Evolutionary conservation across 2,888 invertebrate genomes (phyloP).

Genomic region (Chalcosyrphus nemorum): DNA sequence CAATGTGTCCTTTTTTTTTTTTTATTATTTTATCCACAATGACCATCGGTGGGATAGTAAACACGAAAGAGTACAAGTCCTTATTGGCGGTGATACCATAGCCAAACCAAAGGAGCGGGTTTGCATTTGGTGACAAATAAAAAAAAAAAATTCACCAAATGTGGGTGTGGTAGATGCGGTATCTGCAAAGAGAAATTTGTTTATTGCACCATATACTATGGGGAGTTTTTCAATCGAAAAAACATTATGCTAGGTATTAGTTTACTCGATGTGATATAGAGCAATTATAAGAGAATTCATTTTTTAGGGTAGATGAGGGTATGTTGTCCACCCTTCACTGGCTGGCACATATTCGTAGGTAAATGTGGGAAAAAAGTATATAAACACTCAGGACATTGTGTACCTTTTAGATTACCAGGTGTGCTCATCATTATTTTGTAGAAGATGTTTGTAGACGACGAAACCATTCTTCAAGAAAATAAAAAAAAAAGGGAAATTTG

Average conservation of each 20-base stretch:
- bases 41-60: conserved; percentile 25
- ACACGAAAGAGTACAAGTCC: conserved; percentile 17
- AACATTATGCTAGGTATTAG: not conserved
- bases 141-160: conserved; percentile 55
- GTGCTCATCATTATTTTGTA: not conserved
- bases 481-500: not conserved
- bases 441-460: not conserved
- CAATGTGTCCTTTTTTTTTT: conserved; percentile 57
- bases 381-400: not conserved
- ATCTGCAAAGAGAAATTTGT: conserved; percentile 58
- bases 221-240: conserved; percentile 28
- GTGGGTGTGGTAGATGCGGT: conserved; percentile 67
- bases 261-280: not conserved
- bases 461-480: not conserved
- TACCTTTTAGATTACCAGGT: not conserved
- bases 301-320: not conserved
- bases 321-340: not conserved
- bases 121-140: conserved; percentile 68
- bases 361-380: conserved; percentile 18
- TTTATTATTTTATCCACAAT: conserved; percentile 54
- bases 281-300: not conserved
- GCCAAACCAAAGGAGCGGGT: conserved; percentile 35
- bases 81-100: conserved; percentile 38
- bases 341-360: not conserved
- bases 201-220: conserved; percentile 17